Conservation (phyloP, 2,888 invertebrate species). For the Bellardia pandia region DNA sequence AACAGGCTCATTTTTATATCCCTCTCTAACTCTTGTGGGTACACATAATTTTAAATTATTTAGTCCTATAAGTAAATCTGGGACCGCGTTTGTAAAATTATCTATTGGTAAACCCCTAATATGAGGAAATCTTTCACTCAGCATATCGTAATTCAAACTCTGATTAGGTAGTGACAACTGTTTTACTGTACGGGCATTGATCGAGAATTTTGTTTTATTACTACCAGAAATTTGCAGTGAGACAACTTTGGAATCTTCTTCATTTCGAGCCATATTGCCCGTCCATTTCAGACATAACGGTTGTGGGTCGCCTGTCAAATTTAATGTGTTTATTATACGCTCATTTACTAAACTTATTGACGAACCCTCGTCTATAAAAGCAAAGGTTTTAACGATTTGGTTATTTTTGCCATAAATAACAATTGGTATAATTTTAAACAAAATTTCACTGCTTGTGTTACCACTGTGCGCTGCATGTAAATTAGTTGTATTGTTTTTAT, state of each 20-base stretch:
- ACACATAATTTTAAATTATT: slow-evolving; percentile 53
- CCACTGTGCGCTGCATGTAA: slow-evolving; percentile 42
- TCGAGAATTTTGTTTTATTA: slow-evolving; percentile 17
- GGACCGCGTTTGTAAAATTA: slow-evolving; percentile 37
- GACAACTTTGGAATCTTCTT: slow-evolving; percentile 49
- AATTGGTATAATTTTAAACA: slow-evolving; percentile 58
- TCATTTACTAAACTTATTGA: slow-evolving; percentile 66
- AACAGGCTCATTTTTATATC: background rate
- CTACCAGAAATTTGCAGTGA: slow-evolving; percentile 45
- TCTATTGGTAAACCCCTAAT: slow-evolving; percentile 23
- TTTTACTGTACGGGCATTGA: slow-evolving; percentile 22
- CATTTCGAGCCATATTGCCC: slow-evolving; percentile 47
- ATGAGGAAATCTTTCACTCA: slow-evolving; percentile 8
- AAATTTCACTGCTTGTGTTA: slow-evolving; percentile 5
- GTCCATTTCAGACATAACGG: slow-evolving; percentile 71
- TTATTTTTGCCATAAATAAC: slow-evolving; percentile 22
- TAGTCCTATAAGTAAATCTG: slow-evolving; percentile 56
- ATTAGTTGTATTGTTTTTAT: slow-evolving; percentile 19
- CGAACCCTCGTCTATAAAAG: slow-evolving; percentile 54
- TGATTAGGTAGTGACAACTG: slow-evolving; percentile 23
- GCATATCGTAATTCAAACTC: background rate
- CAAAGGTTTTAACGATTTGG: slow-evolving; percentile 67
- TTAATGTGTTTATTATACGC: slow-evolving; percentile 41
- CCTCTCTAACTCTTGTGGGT: slow-evolving; percentile 21
- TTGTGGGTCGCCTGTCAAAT: slow-evolving; percentile 51